Base-by-base conservation (phyloP, 2,113 vertebrate species). In the Triplophysa rosa region DNA sequence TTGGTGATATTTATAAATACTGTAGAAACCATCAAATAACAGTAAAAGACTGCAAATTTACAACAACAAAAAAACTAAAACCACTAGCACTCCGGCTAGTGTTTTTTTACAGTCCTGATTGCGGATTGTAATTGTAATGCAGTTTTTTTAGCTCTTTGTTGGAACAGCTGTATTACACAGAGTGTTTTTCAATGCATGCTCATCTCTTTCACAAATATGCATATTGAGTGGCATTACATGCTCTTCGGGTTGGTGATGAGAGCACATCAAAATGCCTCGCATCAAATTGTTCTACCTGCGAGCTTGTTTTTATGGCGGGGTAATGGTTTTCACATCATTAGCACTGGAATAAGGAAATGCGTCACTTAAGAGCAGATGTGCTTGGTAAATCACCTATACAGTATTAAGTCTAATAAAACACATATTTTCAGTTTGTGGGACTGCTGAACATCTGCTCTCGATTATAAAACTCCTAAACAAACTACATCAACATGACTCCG, bases 291-390 rank as follows among this genome's bases (percentile, higher is more conserved):
- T 52, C 5, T 62, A 74, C 21, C 71, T 42, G 56, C 4, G 5
- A 61, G 71, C 56, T 42, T 62, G 11, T 49, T 26, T 77, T 65
- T 11, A 65, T 52, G 62, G 61, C 37, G 16, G 33, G 29, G 45
- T 37, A 45, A 19, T 33, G 14, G 58, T 29, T 29, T 47, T 74
- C 40, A 47, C 14, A 71, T 58, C 68, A 21, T 58, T 12, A 74
- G 52, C 49, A 61, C 24, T 40, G 40, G n/a, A 62, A 66, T 73
- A 24, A 29, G 6, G 47, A 37, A 73, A 37, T 8, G 13, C 19
- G 59, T 59, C n/a, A 33, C 71, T 45, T 52, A 21, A 54, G 66
- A 79, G 75, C 80, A 79, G 83, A 79, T 82, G 83, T 76, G 33
- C 66, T 73, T 23, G 33, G 42, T 59, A 79, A 82, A 82, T 66